These are phyloP conservation scores for Kuschelorhynchus macadamiae DNA, from an alignment of 2,888 invertebrate species.

Conservation along the genomic window DNA sequence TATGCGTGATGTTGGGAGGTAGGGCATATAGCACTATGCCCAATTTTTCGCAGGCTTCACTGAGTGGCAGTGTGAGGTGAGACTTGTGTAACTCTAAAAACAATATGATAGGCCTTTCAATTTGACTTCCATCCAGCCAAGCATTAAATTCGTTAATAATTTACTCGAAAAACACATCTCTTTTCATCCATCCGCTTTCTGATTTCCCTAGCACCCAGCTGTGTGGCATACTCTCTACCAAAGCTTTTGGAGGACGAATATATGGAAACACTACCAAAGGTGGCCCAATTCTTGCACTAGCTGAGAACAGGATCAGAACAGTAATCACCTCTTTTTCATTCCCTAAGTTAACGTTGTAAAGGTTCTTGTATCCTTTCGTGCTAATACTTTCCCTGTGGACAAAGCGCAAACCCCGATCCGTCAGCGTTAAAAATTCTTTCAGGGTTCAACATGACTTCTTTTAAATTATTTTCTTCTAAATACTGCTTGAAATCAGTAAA, in stretches of 20 bases:
- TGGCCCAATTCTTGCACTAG: too few species aligned
- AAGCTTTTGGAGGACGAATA: constrained; percentile 5
- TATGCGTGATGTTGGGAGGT: constrained; percentile 26
- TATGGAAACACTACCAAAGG: constrained; percentile 12
- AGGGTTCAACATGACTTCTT: too few species aligned
- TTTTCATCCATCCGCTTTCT: constrained; percentile 52
- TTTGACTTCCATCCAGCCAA: constrained; percentile 34
- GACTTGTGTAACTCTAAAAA: constrained; percentile 30
- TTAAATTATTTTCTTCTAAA: constrained; percentile 7
- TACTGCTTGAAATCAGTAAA: background rate
- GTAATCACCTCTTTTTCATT: too few species aligned
- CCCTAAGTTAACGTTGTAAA: too few species aligned
- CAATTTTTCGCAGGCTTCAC: constrained; percentile 36
- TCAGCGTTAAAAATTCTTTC: too few species aligned
- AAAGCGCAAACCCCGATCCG: too few species aligned
- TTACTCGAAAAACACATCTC: constrained; percentile 47
- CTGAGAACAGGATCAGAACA: too few species aligned
- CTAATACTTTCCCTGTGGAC: too few species aligned
- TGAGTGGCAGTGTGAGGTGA: constrained; percentile 37
- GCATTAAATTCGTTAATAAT: constrained; percentile 43
- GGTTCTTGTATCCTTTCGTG: too few species aligned
- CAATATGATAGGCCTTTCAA: constrained; percentile 49
- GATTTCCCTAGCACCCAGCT: constrained; percentile 39
- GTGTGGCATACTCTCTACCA: constrained; percentile 30
- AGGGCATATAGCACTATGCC: constrained; percentile 36